These are phyloP conservation scores for Octopus sinensis DNA, from an alignment of 1,140 invertebrate genomes.

Conservation along the genomic window DNA sequence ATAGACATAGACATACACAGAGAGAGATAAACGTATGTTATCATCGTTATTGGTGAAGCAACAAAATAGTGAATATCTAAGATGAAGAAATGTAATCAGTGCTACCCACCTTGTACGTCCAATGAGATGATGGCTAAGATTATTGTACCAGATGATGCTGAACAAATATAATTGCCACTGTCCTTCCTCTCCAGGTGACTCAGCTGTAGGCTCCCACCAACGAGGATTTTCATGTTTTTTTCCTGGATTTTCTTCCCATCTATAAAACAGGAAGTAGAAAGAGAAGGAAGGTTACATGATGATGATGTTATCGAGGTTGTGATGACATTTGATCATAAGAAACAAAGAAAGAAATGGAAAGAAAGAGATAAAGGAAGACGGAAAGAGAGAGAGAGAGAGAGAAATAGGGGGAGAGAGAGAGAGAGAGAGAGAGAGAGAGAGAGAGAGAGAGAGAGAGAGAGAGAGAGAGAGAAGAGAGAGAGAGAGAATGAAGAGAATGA, in stretches of 20 bases:
- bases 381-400: background rate
- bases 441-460: background rate
- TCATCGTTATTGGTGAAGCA: no score
- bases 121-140: no score
- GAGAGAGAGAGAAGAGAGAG: background rate
- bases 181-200: slow-evolving; percentile 31
- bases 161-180: slow-evolving; percentile 46
- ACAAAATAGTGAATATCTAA: no score
- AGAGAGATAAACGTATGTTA: no score
- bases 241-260: slow-evolving; percentile 20
- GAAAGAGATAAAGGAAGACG: background rate
- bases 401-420: background rate
- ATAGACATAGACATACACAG: no score
- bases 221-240: slow-evolving; percentile 3
- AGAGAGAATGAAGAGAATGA: background rate
- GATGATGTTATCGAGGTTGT: no score
- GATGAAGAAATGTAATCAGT: no score
- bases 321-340: background rate
- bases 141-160: background rate
- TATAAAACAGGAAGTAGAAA: slow-evolving; percentile 19
- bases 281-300: background rate
- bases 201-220: slow-evolving; percentile 34
- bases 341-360: background rate
- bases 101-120: no score
- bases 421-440: background rate